Percentiles rank a stretch among this genome's conserved stretches.
These are phyloP conservation scores for Clepsis dumicolana DNA, from an alignment of 2,888 invertebrate genomes.

Conservation along the genomic window DNA sequence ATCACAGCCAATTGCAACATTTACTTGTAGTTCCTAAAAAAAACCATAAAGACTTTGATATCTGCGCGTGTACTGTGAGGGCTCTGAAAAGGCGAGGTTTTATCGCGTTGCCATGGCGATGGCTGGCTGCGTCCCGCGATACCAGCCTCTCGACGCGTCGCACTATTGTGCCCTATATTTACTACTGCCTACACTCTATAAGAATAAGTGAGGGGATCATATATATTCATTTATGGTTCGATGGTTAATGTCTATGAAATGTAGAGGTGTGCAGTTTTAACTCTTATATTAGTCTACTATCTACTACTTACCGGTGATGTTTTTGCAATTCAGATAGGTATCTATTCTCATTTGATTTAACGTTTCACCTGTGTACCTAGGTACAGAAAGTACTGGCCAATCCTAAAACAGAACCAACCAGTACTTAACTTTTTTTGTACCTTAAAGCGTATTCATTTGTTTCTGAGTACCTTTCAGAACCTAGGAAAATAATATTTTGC, in stretches of 20 bases:
- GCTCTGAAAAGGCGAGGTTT: constrained; percentile 85
- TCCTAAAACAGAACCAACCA: no score
- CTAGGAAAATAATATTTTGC: background rate
- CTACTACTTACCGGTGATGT: no score
- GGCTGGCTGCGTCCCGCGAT: constrained; percentile 77
- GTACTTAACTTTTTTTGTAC: no score
- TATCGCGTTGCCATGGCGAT: constrained; percentile 84
- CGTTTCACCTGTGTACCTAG: no score
- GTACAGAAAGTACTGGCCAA: no score
- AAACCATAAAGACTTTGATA: constrained; percentile 53
- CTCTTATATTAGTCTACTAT: no score
- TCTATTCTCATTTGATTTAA: no score
- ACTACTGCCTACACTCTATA: constrained; percentile 63
- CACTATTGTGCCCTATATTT: constrained; percentile 77
- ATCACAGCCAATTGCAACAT: constrained; percentile 8
- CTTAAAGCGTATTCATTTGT: no score
- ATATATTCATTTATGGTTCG: background rate
- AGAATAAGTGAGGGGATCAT: constrained; percentile 46
- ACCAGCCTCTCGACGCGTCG: constrained; percentile 74
- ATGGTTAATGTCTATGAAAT: no score
- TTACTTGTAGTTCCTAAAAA: constrained; percentile 9
- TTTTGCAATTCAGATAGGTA: no score
- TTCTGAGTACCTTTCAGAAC: background rate
- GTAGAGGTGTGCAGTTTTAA: no score
- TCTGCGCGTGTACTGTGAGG: constrained; percentile 69